These are phyloP conservation scores for Tineola bisselliella DNA, from an alignment of 2,888 invertebrate species.

Conservation along the genomic window DNA sequence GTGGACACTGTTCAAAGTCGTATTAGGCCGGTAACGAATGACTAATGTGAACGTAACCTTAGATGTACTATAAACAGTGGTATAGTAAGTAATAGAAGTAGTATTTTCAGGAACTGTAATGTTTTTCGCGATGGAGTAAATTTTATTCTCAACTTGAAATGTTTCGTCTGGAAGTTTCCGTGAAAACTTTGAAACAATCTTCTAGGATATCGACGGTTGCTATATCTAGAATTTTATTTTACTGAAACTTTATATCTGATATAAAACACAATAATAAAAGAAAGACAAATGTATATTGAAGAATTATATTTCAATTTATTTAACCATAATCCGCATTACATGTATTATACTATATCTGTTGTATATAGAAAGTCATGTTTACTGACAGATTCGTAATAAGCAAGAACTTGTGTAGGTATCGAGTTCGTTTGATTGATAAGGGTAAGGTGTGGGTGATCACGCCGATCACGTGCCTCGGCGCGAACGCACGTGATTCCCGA, in stretches of 20 bases:
- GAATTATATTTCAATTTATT: too few relatives aligned
- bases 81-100: neutral
- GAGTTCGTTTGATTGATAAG: conserved; percentile 41
- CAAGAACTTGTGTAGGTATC: conserved; percentile 33
- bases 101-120: neutral
- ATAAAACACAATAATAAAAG: neutral
- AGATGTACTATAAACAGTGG: too few relatives aligned
- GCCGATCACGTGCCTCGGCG: conserved; percentile 26
- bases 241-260: neutral
- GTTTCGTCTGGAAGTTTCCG: neutral
- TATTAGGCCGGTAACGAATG: too few relatives aligned
- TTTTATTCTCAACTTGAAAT: neutral
- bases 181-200: neutral
- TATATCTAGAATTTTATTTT: neutral
- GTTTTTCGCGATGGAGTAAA: neutral
- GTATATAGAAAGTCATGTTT: neutral
- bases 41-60: too few relatives aligned
- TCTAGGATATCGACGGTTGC: neutral
- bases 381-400: neutral
- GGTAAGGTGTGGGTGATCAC: conserved; percentile 22
- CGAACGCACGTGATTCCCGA: conserved; percentile 25
- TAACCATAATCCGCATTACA: neutral
- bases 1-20: too few relatives aligned
- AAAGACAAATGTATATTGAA: neutral
- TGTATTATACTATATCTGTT: neutral